Percentiles rank a stretch among this genome's conserved stretches.
phyloP scores from a whole-genome alignment of 1,140 invertebrate genomes.

The Drosophila chauvacae region DNA sequence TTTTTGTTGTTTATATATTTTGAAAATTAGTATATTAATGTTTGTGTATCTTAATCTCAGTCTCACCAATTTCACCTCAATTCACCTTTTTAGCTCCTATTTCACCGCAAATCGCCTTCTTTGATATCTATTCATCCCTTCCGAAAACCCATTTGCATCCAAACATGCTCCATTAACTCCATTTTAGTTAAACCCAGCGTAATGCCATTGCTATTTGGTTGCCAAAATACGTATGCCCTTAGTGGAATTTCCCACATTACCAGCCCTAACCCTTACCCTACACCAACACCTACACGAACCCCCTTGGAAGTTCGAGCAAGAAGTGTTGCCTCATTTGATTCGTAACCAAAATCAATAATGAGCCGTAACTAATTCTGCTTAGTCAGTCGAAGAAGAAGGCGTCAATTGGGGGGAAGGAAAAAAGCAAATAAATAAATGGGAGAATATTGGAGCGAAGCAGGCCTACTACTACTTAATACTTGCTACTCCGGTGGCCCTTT shows the following conservation, averaged over 20 bases:
- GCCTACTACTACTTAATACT: not conserved
- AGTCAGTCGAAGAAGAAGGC: slow-evolving; percentile 42
- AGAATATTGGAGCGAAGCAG: not conserved
- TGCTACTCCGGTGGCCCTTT: slow-evolving; percentile 27
- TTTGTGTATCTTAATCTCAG: no score
- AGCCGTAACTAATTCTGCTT: slow-evolving; percentile 54
- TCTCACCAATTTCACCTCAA: not conserved
- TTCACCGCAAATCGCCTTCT: not conserved
- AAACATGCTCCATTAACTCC: not conserved
- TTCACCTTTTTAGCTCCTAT: not conserved
- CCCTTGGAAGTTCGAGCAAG: not conserved
- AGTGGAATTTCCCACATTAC: slow-evolving; percentile 12
- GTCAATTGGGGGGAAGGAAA: slow-evolving; percentile 1
- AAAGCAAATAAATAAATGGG: not conserved
- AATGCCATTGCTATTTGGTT: not conserved
- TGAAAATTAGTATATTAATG: no score
- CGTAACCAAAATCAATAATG: slow-evolving; percentile 60
- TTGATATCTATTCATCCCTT: not conserved
- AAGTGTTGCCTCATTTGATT: slow-evolving; percentile 45
- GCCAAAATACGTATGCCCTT: not conserved
- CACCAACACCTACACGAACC: not conserved
- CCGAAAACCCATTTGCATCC: not conserved
- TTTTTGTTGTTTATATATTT: no score
- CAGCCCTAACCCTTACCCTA: not conserved
- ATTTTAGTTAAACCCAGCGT: slow-evolving; percentile 7